A percentile compares a stretch with the other conserved stretches of the same genome.
Conservation (phyloP, 2,113 vertebrate species). For the Grus americana region DNA sequence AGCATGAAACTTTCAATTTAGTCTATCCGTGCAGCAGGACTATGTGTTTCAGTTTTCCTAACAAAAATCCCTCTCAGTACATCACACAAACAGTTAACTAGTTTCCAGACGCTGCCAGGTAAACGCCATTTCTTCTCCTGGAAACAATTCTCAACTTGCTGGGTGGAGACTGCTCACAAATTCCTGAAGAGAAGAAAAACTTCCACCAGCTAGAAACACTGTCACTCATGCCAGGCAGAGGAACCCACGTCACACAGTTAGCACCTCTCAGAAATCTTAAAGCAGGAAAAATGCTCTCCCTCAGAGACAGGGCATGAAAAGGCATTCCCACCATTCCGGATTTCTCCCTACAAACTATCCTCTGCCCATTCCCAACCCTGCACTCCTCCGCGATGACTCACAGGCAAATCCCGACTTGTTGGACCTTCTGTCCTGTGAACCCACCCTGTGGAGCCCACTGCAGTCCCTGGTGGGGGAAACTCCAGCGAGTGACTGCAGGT, state of each 20-base stretch:
- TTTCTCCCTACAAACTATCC: neutral
- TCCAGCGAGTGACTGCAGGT: accelerated
- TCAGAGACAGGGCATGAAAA: neutral
- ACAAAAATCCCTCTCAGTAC: neutral
- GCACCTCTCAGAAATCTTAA: neutral
- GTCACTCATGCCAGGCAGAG: neutral
- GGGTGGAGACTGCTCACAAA: slow-evolving; percentile 44
- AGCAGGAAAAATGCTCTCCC: neutral
- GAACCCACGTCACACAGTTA: neutral
- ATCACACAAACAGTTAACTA: slow-evolving; percentile 30
- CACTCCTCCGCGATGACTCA: neutral
- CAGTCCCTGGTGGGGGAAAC: neutral
- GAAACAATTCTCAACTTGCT: slow-evolving; percentile 41
- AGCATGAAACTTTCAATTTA: neutral
- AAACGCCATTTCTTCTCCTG: neutral
- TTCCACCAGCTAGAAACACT: neutral
- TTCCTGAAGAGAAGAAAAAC: slow-evolving; percentile 53
- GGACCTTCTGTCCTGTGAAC: neutral
- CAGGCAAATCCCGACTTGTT: neutral
- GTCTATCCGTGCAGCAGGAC: neutral
- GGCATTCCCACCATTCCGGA: neutral
- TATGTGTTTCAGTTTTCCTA: neutral
- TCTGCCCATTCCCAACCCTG: neutral
- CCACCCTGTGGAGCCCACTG: neutral
- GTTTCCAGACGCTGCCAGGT: slow-evolving; percentile 45